phyloP scores from a whole-genome alignment of 2,888 invertebrate genomes.

The Hermaeophaga mercurialis region DNA sequence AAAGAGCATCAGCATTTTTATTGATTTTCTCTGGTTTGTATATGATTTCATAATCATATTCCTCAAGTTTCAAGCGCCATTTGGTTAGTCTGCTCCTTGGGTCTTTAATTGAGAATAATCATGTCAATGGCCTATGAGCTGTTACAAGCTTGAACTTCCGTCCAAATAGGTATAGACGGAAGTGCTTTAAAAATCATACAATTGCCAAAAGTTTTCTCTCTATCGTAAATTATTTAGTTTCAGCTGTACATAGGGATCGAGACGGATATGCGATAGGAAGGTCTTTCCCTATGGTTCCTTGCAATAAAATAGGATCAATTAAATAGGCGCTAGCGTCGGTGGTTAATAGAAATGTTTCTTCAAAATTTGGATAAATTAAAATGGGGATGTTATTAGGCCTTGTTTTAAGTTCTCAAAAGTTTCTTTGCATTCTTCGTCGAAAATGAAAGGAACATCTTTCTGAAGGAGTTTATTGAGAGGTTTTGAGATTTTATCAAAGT shows the following conservation, averaged over 20 bases:
- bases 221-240: conserved; percentile 50
- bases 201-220: conserved; percentile 53
- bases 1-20: no score
- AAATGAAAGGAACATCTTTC: no score
- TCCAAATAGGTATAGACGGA: conserved; percentile 47
- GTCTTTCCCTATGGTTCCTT: conserved; percentile 42
- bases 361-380: conserved; percentile 45
- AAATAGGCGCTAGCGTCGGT: conserved; percentile 50
- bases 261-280: conserved; percentile 50
- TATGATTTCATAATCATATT: conserved; percentile 43
- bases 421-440: no score
- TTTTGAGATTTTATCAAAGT: conserved; percentile 31
- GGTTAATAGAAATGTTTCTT: conserved; percentile 43
- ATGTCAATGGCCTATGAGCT: conserved; percentile 50
- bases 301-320: conserved; percentile 36
- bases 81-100: conserved; percentile 43
- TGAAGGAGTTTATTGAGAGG: no score
- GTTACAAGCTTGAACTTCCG: conserved; percentile 48
- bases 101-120: conserved; percentile 48
- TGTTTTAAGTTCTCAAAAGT: conserved; percentile 6
- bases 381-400: neutral
- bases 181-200: conserved; percentile 39
- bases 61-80: conserved; percentile 46
- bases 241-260: conserved; percentile 46
- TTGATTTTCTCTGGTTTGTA: conserved; percentile 3